A percentile compares a stretch with the other conserved stretches of the same genome.
These are phyloP conservation scores for Globodera ellingtonae DNA, from an alignment of 1,140 invertebrate species.

Conservation along the genomic window DNA sequence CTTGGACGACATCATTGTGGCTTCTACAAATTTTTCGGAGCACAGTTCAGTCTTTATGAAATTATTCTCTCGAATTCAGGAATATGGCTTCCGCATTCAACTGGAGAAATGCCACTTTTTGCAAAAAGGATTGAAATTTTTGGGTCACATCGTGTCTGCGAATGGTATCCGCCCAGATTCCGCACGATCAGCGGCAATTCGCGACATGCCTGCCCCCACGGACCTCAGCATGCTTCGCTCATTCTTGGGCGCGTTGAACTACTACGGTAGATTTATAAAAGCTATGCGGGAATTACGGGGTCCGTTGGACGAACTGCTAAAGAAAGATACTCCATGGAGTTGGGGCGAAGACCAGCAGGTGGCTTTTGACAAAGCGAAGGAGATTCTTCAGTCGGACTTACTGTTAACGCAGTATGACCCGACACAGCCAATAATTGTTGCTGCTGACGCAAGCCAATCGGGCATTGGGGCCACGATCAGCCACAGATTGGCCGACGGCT, in stretches of 20 bases:
- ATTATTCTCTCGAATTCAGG: too few relatives aligned
- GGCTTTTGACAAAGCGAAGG: constrained; percentile 42
- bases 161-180: too few relatives aligned
- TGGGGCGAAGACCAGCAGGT: constrained; percentile 29
- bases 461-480: constrained; percentile 56
- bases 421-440: constrained; percentile 40
- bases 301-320: constrained; percentile 49
- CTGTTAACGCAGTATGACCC: constrained; percentile 54
- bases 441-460: constrained; percentile 52
- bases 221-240: too few relatives aligned
- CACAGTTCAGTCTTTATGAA: too few relatives aligned
- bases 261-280: constrained; percentile 47
- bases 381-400: constrained; percentile 42
- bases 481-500: constrained; percentile 49
- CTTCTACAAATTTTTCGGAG: too few relatives aligned
- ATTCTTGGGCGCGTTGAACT: constrained; percentile 28
- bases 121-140: too few relatives aligned
- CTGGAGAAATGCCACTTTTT: too few relatives aligned
- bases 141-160: too few relatives aligned
- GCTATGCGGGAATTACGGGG: constrained; percentile 32
- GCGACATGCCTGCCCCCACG: too few relatives aligned
- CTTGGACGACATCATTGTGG: too few relatives aligned
- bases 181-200: too few relatives aligned
- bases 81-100: too few relatives aligned
- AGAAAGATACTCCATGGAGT: constrained; percentile 49